A percentile compares a stretch with the other conserved stretches of the same genome.
These are phyloP conservation scores for Zaprionus camerounensis DNA, from an alignment of 1,140 invertebrate species.

Conservation along the genomic window DNA sequence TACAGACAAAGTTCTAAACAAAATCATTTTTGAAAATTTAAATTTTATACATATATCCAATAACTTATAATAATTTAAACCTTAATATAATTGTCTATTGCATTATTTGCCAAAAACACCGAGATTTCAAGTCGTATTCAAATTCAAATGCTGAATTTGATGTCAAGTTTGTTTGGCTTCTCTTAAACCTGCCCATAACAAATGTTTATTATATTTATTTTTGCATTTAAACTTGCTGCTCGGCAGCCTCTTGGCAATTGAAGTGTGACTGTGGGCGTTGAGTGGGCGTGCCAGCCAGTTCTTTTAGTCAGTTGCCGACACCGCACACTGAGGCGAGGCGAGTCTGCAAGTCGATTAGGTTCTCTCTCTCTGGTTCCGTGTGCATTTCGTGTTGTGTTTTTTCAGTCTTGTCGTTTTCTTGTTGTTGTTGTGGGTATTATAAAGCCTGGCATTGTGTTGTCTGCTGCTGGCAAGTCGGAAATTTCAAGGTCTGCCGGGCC, in stretches of 20 bases:
- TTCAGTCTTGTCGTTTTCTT: conserved; percentile 32
- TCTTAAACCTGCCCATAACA: conserved; percentile 28
- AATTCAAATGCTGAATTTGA: conserved; percentile 25
- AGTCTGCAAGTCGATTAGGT: conserved; percentile 27
- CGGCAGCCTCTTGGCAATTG: conserved; percentile 24
- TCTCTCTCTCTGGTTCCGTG: conserved; percentile 62
- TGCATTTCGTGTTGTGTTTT: conserved; percentile 43
- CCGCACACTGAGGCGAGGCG: neutral
- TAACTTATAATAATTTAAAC: neutral
- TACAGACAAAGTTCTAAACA: neutral
- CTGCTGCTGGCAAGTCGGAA: conserved; percentile 27
- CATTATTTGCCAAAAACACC: neutral
- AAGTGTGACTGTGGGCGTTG: conserved; percentile 51
- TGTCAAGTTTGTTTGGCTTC: conserved; percentile 43
- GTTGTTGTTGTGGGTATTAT: conserved; percentile 2
- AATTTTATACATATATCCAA: neutral
- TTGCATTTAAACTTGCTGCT: conserved; percentile 33
- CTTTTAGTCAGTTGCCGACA: conserved; percentile 46
- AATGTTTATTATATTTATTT: conserved; percentile 29
- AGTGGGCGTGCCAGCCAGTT: conserved; percentile 65
- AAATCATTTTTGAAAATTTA: no score
- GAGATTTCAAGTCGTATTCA: neutral
- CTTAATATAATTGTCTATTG: neutral
- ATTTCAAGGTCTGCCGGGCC: conserved; percentile 66
- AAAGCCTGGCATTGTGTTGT: conserved; percentile 55